Base-by-base conservation (phyloP, 2,888 invertebrate species). In the Lycia hirtaria region DNA sequence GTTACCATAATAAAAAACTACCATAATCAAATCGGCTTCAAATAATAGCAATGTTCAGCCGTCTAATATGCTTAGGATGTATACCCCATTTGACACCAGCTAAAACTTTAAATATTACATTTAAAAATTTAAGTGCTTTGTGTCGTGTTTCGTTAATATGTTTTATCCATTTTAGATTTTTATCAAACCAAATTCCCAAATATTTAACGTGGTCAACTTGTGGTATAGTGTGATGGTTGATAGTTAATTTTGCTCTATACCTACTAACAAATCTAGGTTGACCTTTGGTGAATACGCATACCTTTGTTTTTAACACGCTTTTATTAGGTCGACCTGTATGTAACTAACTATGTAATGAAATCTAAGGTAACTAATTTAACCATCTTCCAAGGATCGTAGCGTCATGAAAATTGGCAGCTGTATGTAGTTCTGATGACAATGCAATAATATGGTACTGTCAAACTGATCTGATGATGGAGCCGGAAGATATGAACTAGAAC, bases 121-220 rank as follows among this genome's bases (percentile, higher is more conserved):
- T 44, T 30, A 44, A n/a, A 17, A 30, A 44, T 44, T 19, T 19
- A 14, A 19, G 19, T 30, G 44, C 30, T 44, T 44, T 44, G 4
- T 28, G n/a, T 0, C n/a, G 7, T 15, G 19, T 30, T 44, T 44
- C 44, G 9, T 44, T 19, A 10, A 44, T 26, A 30, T 44, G 44
- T 19, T 4, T n/a, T 2, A 10, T 19, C 44, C 44, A 44, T n/a
- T 10, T 3, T 30, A 44, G 30, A 5, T 4, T 9, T 2, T 3
- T 19, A 30, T 44, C 44, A 1, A 44, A 7, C 30, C 30, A 30
- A 1, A 44, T 44, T 9, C 44, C 44, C 30, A 44, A 30, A 19
- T 44, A 44, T 10, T 30, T 44, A 19, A 17, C 17, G 2, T 3
- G 2, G 5, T 44, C 17, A 2, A 44, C 44, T 30, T 28, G n/a